These are phyloP conservation scores for Rhineura floridana DNA, from an alignment of 2,113 vertebrate genomes.

Conservation along the genomic window DNA sequence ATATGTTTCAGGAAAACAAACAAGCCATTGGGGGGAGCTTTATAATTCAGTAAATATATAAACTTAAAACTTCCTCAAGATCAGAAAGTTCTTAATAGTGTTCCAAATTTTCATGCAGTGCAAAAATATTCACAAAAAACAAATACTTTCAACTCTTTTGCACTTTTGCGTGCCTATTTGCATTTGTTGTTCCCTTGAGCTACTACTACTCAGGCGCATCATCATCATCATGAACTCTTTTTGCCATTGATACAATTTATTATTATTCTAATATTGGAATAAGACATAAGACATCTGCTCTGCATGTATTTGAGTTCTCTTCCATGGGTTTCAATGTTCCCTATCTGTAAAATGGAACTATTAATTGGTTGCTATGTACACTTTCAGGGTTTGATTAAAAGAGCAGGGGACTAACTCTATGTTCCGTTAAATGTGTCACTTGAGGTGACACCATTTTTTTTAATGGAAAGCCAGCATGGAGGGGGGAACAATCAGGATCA, in stretches of 20 bases:
- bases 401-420: too few relatives aligned
- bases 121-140: neutral
- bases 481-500: too few relatives aligned
- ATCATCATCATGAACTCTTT: too few relatives aligned
- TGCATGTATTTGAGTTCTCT: neutral
- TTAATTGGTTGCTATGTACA: neutral
- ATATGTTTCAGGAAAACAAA: conserved; percentile 50
- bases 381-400: neutral
- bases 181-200: neutral
- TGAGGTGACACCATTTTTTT: too few relatives aligned
- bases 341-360: neutral
- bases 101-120: neutral
- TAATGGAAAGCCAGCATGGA: too few relatives aligned
- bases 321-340: neutral
- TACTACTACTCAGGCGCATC: neutral
- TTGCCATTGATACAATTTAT: neutral
- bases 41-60: conserved; percentile 59
- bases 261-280: neutral
- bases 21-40: conserved; percentile 52
- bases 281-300: neutral
- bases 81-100: neutral
- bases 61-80: neutral
- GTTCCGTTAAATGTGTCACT: too few relatives aligned
- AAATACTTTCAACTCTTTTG: neutral
- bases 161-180: neutral